These are phyloP conservation scores for Spheniscus humboldti DNA, from an alignment of 2,797 vertebrate genomes.

Conservation along the genomic window DNA sequence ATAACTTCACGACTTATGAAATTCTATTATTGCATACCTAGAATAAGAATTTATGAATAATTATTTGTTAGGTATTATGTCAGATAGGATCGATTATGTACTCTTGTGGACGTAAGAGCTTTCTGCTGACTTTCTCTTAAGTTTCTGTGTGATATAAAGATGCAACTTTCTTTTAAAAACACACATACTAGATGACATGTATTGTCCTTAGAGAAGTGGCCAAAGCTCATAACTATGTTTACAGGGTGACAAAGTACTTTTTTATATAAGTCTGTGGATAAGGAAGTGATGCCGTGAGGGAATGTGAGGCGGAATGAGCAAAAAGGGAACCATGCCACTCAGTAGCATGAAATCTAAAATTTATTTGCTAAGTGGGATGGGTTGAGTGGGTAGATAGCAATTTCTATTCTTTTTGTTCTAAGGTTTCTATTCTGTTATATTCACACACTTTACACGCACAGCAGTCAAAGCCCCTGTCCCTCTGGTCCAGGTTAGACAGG, in stretches of 20 bases:
- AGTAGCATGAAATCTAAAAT: neutral
- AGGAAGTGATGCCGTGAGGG: neutral
- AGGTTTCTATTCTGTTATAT: neutral
- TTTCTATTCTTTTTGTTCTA: neutral
- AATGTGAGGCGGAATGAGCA: neutral
- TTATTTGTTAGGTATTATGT: neutral
- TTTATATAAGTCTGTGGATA: neutral
- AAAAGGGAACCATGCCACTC: neutral
- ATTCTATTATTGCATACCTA: neutral
- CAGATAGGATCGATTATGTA: neutral
- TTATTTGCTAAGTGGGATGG: neutral
- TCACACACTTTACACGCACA: neutral
- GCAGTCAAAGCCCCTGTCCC: neutral
- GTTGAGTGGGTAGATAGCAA: neutral
- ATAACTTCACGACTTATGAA: neutral
- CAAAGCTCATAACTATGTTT: neutral
- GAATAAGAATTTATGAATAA: neutral
- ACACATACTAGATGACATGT: neutral
- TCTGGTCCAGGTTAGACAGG: neutral
- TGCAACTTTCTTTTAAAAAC: neutral
- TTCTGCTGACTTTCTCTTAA: neutral
- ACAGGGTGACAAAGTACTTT: neutral
- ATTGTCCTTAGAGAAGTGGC: neutral
- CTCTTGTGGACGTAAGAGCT: neutral
- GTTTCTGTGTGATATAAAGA: neutral